Conservation (phyloP, 2,113 vertebrate genomes). For the Maccullochella peelii region DNA sequence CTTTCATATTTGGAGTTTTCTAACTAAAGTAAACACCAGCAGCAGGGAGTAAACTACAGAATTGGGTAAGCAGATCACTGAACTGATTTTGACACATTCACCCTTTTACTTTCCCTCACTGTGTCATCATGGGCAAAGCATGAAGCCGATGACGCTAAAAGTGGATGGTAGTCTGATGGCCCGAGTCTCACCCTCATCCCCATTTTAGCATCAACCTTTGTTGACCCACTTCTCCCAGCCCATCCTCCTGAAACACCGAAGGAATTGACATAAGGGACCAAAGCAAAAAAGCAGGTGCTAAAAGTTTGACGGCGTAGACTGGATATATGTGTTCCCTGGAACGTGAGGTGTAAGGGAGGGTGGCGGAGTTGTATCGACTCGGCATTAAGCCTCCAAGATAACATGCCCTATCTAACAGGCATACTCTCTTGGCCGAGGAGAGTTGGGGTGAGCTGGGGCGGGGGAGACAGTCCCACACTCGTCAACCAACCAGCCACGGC, state of each 20-base stretch:
- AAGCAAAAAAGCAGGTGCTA: conserved; percentile 82
- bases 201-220: conserved; percentile 75
- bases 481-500: conserved; percentile 42
- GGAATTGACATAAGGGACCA: conserved; percentile 77
- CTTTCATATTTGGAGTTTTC: not conserved
- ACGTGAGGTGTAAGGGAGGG: conserved; percentile 80
- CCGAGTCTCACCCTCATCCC: conserved; percentile 76
- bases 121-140: conserved; percentile 46
- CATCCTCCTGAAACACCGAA: conserved; percentile 66
- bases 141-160: conserved; percentile 33
- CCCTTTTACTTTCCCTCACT: conserved; percentile 52
- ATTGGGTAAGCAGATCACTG: conserved; percentile 36
- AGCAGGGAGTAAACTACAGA: conserved; percentile 7
- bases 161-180: conserved; percentile 60
- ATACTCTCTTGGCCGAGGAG: conserved; percentile 39
- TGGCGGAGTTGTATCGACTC: conserved; percentile 77
- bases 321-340: conserved; percentile 80
- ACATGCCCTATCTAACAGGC: conserved; percentile 65
- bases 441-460: conserved; percentile 32
- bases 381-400: conserved; percentile 66
- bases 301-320: conserved; percentile 84
- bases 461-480: conserved; percentile 20
- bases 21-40: not conserved
- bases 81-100: conserved; percentile 64
- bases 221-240: conserved; percentile 82